These are phyloP conservation scores for Plusia festucae DNA, from an alignment of 2,888 invertebrate species.

Conservation along the genomic window DNA sequence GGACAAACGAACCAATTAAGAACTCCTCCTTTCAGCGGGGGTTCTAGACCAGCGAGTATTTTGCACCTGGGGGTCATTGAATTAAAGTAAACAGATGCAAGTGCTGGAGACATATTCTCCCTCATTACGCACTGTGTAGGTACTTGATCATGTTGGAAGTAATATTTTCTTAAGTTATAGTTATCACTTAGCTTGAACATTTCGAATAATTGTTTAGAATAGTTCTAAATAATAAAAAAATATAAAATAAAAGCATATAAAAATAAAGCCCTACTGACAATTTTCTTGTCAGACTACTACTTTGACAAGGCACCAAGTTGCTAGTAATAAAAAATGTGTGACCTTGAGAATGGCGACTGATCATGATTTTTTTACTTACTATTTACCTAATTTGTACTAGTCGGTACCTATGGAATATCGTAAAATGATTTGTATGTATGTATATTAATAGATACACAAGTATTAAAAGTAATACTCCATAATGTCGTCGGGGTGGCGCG, in stretches of 20 bases:
- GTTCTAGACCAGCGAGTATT: slow-evolving; percentile 78
- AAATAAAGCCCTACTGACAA: not conserved
- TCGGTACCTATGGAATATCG: too few relatives aligned
- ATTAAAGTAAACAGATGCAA: slow-evolving; percentile 80
- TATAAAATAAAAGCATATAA: slow-evolving; percentile 6
- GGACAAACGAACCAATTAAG: slow-evolving; percentile 79
- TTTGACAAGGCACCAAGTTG: not conserved
- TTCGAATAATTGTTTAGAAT: slow-evolving; percentile 24
- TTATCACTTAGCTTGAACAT: slow-evolving; percentile 72
- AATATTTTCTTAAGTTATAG: slow-evolving; percentile 77
- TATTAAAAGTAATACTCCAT: too few relatives aligned
- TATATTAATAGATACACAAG: too few relatives aligned
- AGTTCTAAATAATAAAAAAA: not conserved
- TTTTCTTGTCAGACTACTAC: not conserved
- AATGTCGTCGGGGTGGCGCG: too few relatives aligned
- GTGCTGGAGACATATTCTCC: slow-evolving; percentile 71
- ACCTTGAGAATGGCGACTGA: too few relatives aligned
- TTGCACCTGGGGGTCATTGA: slow-evolving; percentile 76
- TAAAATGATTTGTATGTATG: too few relatives aligned
- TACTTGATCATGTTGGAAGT: slow-evolving; percentile 74
- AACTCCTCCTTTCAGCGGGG: slow-evolving; percentile 79
- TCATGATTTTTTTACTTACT: too few relatives aligned
- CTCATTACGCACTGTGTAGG: slow-evolving; percentile 80
- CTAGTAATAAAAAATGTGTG: too few relatives aligned
- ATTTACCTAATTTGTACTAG: too few relatives aligned